These are phyloP conservation scores for Percopsis omiscomaycus DNA, from an alignment of 2,797 vertebrate genomes.

Conservation along the genomic window DNA sequence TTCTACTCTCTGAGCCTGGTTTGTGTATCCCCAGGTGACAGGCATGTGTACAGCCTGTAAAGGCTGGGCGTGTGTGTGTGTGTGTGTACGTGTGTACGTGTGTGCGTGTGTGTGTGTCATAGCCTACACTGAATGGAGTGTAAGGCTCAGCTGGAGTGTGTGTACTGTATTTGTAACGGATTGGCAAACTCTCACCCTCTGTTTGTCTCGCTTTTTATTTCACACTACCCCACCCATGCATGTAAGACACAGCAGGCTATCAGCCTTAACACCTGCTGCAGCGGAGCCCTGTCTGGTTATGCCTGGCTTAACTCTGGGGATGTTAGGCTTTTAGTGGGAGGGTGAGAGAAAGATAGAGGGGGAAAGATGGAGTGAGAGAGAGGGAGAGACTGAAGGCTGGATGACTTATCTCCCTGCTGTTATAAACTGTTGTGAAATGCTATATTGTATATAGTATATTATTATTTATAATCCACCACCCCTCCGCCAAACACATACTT, in stretches of 20 bases:
- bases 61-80: not conserved
- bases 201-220: not conserved
- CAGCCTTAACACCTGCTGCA: conserved; percentile 19
- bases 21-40: not conserved
- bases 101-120: not conserved
- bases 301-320: conserved; percentile 10
- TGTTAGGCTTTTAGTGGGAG: not conserved
- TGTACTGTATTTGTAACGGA: not conserved
- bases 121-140: conserved; percentile 37
- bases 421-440: not conserved
- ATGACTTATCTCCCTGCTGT: not conserved
- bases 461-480: not conserved
- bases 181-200: not conserved
- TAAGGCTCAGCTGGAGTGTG: conserved; percentile 52
- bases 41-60: not conserved
- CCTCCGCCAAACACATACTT: not conserved
- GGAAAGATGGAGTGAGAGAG: not conserved
- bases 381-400: conserved; percentile 10
- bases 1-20: no score
- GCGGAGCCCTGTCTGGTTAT: conserved; percentile 3
- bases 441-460: not conserved
- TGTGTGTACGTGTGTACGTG: not conserved
- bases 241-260: conserved; percentile 7
- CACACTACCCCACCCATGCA: not conserved
- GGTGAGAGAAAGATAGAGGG: conserved; percentile 3